phyloP scores from a whole-genome alignment of 2,888 invertebrate species.

The Polydrusus cervinus region DNA sequence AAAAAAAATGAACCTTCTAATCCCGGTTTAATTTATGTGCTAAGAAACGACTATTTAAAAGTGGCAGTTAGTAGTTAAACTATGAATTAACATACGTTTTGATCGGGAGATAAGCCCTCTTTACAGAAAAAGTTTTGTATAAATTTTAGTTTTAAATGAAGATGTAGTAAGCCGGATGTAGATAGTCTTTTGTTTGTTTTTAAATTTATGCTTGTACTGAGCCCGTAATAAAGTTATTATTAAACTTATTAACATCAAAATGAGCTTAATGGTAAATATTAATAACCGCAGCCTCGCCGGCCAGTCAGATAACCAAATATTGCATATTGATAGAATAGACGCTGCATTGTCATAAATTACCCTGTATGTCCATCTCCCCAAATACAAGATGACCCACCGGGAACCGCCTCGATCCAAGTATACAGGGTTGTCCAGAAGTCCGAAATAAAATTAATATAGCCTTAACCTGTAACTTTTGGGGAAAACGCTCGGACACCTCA shows the following conservation, averaged over 20 bases:
- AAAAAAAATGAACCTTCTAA: constrained; percentile 36
- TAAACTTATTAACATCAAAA: neutral
- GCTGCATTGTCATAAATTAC: too few species aligned
- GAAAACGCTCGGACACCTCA: too few species aligned
- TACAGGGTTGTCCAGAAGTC: too few species aligned
- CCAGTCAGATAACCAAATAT: too few species aligned
- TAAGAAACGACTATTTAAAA: constrained; percentile 37
- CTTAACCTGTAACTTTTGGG: too few species aligned
- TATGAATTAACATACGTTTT: constrained; percentile 43
- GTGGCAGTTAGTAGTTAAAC: constrained; percentile 38
- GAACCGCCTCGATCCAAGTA: too few species aligned
- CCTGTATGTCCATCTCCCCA: too few species aligned
- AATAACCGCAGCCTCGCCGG: too few species aligned
- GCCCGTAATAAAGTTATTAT: constrained; percentile 8
- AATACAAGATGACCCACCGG: too few species aligned
- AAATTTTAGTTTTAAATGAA: constrained; percentile 24
- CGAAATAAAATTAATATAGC: too few species aligned
- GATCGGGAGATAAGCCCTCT: constrained; percentile 33
- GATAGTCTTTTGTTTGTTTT: constrained; percentile 29
- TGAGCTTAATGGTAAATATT: neutral
- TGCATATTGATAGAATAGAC: too few species aligned
- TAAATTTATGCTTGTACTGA: constrained; percentile 15
- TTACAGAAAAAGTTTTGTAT: constrained; percentile 39
- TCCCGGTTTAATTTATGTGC: constrained; percentile 42
- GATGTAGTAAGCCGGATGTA: constrained; percentile 17